Evolutionary conservation across 1,140 invertebrate species (phyloP), one percentile per base, ranked within the genome.

Genomic region (Carposina sasakii): DNA sequence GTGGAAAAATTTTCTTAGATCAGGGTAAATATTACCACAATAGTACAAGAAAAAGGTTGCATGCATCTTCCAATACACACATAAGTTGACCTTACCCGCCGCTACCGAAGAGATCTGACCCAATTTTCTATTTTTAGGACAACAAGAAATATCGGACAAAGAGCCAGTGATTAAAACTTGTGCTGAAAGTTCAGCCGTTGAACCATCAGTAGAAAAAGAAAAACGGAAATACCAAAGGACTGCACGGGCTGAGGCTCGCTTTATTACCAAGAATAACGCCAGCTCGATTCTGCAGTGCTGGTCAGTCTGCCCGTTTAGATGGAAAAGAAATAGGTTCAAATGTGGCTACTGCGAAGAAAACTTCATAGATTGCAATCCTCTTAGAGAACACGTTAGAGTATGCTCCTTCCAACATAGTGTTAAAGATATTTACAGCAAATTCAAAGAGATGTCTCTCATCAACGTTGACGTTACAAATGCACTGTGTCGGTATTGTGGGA

Each of bases 121-220:
- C 30, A 54, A 53, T 72, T 81, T 82, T 78, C 62, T 81, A 73
- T 82, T 82, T 82, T 71, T 82, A 82, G 78, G 78, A 64, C 20
- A 33, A 49, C 47, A 53, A 47, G 55, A 48, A 50, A 47, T 63
- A 51, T 53, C 53, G 33, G 59, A 58, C 52, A 68, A 55, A 19
- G 61, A 63, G 47, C 65, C 46, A 52, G 31, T 51, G 22, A 45
- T 64, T 63, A 65, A 69, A 19, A 41, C 49, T 51, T 52, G 58
- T 9, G 40, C 23, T 31, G 52, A 49, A 20, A 54, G 31, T 15
- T 24, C 36, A 37, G 41, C 39, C 23, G 20, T 39, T 16, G 45
- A 50, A 52, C n/a, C 45, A 19, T 21, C 39, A 46, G 31, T 57
- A 42, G 57, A 52, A 47, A 52, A 47, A 44, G 56, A 60, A 44